Evolutionary conservation across 2,888 invertebrate species (phyloP).

Genomic region (Machimus atricapillus): DNA sequence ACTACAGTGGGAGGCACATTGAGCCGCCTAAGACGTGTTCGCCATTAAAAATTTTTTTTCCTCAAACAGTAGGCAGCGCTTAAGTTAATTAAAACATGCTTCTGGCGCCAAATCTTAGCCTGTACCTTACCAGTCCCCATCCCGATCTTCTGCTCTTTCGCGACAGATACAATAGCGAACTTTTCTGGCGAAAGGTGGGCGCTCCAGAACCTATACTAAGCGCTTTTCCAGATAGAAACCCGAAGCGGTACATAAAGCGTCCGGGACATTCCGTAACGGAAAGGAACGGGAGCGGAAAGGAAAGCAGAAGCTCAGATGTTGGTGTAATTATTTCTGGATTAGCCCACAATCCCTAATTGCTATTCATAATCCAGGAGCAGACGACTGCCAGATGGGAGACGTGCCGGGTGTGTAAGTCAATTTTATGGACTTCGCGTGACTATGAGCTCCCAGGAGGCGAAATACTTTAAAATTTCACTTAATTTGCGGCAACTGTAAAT

Average conservation of each 20-base stretch:
- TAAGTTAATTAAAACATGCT: constrained; percentile 33
- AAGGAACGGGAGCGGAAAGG: neutral
- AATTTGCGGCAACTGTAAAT: constrained; percentile 31
- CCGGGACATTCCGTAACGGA: neutral
- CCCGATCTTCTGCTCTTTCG: neutral
- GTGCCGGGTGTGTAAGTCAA: constrained; percentile 33
- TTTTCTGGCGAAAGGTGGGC: neutral
- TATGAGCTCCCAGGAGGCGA: neutral
- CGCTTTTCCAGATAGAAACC: neutral
- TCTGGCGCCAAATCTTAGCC: constrained; percentile 18
- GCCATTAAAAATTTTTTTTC: constrained; percentile 14
- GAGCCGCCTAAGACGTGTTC: neutral
- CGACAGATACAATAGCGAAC: neutral
- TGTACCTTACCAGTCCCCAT: neutral
- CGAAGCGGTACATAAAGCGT: neutral
- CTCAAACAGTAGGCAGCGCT: constrained; percentile 27
- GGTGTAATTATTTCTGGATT: constrained; percentile 35
- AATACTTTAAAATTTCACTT: constrained; percentile 33
- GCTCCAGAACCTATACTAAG: neutral
- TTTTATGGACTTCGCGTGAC: constrained; percentile 34
- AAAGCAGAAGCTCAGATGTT: constrained; percentile 7
- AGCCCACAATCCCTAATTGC: constrained; percentile 35
- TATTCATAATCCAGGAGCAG: constrained; percentile 32
- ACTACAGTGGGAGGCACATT: neutral
- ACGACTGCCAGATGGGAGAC: constrained; percentile 31